phyloP scores from a whole-genome alignment of 2,113 vertebrate species.

The Typhlomys cinereus region DNA sequence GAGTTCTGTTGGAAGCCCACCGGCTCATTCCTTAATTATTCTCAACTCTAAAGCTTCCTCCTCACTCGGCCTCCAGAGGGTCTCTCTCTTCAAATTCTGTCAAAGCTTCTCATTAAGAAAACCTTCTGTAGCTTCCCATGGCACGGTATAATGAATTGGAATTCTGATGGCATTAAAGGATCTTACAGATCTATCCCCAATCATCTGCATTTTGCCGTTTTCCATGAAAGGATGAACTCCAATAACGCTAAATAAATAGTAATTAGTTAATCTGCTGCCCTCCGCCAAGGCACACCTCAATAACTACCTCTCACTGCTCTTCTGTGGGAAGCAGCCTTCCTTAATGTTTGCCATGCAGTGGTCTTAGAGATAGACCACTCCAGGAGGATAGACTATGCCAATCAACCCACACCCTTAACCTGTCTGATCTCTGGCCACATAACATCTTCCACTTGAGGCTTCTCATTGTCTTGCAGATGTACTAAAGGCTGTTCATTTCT shows the following conservation, averaged over 20 bases:
- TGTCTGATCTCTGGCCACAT: not conserved
- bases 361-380: not conserved
- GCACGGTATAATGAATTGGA: slow-evolving; percentile 26
- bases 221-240: not conserved
- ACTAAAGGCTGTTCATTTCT: not conserved
- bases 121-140: not conserved
- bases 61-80: not conserved
- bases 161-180: not conserved
- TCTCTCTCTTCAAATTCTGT: slow-evolving; percentile 10
- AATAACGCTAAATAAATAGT: no score
- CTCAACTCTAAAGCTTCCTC: not conserved
- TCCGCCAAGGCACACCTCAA: not conserved
- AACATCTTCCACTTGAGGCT: not conserved
- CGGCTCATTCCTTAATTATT: not conserved
- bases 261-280: not conserved
- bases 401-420: not conserved
- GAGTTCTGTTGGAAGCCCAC: not conserved
- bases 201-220: not conserved
- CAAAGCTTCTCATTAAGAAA: slow-evolving; percentile 56
- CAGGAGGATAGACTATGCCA: not conserved
- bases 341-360: not conserved
- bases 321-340: not conserved
- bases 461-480: no score
- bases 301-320: not conserved
- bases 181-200: slow-evolving; percentile 10